Evolutionary conservation across 2,888 invertebrate genomes (phyloP), one percentile per base, ranked within the genome.

Genomic region (Drosophila tripunctata): DNA sequence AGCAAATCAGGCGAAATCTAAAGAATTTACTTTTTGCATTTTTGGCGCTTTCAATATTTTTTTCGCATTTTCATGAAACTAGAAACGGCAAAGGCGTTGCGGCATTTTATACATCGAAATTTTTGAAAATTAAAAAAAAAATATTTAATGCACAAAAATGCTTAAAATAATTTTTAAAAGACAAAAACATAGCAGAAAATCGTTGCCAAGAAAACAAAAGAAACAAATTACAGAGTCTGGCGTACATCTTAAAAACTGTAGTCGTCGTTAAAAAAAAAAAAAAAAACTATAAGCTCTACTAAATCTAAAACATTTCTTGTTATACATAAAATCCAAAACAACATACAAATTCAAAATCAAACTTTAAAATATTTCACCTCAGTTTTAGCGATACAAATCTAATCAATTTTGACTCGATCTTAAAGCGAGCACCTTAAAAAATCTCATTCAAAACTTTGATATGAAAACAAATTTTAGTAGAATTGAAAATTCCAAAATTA

Each of bases 31-130:
- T 57, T 61, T 35, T 21, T 12, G 36, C 85, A 79, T 75, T 82
- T 75, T 68, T 85, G 62, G 50, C 67, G 75, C 83, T 67, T 85
- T 79, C 50, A 78, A 82, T 81, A 84, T 84, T 81, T 84, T 75
- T 81, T 80, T 73, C 47, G 54, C 63, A 75, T 80, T 80, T 80
- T 83, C 84, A 83, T 64, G 4, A 41, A 76, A 41, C 33, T 69
- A 38, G 71, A 67, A 41, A 52, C 33, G 35, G 81, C 85, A 81
- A 81, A 76, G 82, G 67, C 65, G 85, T 84, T 81, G 84, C 81
- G 14, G 41, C 24, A 82, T 54, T 63, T 60, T 67, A 30, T 57
- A 67, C 48, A 40, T 51, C 56, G 17, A 79, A 50, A 63, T 71
- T 79, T 38, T 67, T 77, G 82, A 75, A 85, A 85, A 69, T 73